phyloP scores from a whole-genome alignment of 2,888 invertebrate genomes.

The Scelioninae gen. 1 region DNA sequence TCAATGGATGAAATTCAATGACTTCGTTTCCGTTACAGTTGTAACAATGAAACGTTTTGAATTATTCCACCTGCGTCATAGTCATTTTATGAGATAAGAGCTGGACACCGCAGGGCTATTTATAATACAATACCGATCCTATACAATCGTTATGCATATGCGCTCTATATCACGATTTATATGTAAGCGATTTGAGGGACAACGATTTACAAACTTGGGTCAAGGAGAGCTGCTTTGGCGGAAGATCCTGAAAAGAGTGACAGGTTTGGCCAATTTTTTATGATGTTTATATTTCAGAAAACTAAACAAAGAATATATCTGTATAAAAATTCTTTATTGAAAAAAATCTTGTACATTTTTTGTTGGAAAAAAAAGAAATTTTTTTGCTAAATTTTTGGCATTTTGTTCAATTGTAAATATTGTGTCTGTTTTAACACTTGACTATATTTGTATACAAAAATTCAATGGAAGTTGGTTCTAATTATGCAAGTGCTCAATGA shows the following conservation, averaged over 20 bases:
- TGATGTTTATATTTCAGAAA: too few species aligned
- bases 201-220: slow-evolving; percentile 53
- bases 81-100: slow-evolving; percentile 47
- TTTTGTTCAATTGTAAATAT: too few species aligned
- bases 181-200: slow-evolving; percentile 44
- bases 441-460: too few species aligned
- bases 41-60: slow-evolving; percentile 48
- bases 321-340: too few species aligned
- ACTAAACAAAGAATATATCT: too few species aligned
- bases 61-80: slow-evolving; percentile 56
- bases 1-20: slow-evolving; percentile 42
- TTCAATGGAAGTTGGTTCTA: too few species aligned
- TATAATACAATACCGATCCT: slow-evolving; percentile 61
- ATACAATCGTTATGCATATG: slow-evolving; percentile 54
- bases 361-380: too few species aligned
- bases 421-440: too few species aligned
- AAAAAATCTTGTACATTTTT: too few species aligned
- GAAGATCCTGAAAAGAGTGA: slow-evolving; percentile 31
- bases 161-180: slow-evolving; percentile 42
- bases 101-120: slow-evolving; percentile 51
- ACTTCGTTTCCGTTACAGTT: slow-evolving; percentile 51
- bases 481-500: too few species aligned
- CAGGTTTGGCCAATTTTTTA: too few species aligned
- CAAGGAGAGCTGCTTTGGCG: slow-evolving; percentile 53
- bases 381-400: too few species aligned